These are phyloP conservation scores for Echeneis naucrates DNA, from an alignment of 2,797 vertebrate genomes.

Conservation along the genomic window DNA sequence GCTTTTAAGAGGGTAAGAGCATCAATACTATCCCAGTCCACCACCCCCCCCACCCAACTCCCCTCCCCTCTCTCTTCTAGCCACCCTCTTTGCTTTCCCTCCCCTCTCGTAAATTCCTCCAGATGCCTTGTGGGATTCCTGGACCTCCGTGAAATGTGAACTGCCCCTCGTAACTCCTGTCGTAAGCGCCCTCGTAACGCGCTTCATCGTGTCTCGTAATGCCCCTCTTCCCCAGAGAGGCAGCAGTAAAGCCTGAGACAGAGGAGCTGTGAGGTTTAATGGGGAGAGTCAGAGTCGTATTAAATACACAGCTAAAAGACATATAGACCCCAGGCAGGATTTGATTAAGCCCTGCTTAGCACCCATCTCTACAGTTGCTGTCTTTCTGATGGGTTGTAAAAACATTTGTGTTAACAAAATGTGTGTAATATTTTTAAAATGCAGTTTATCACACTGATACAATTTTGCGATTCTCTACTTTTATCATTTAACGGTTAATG, in stretches of 20 bases:
- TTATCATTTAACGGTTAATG: slow-evolving; percentile 8
- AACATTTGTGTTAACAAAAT: slow-evolving; percentile 38
- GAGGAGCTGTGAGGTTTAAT: slow-evolving; percentile 77
- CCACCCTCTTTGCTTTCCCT: slow-evolving; percentile 54
- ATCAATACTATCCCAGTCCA: slow-evolving; percentile 67
- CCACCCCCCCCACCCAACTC: slow-evolving; percentile 3
- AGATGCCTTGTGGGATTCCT: slow-evolving; percentile 84
- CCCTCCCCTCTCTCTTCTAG: slow-evolving; percentile 63
- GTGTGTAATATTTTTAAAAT: slow-evolving; percentile 27
- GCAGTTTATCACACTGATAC: neutral
- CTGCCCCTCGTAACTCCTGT: slow-evolving; percentile 80
- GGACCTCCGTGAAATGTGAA: slow-evolving; percentile 85
- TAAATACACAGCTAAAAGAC: slow-evolving; percentile 75
- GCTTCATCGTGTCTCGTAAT: slow-evolving; percentile 78
- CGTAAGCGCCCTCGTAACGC: slow-evolving; percentile 81
- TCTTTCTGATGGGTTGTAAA: slow-evolving; percentile 40
- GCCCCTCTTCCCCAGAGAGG: slow-evolving; percentile 74
- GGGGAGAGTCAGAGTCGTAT: slow-evolving; percentile 71
- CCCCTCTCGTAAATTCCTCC: slow-evolving; percentile 82
- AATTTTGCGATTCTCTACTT: slow-evolving; percentile 3
- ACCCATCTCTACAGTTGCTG: slow-evolving; percentile 44
- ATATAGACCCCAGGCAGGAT: slow-evolving; percentile 72
- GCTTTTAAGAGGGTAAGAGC: slow-evolving; percentile 66
- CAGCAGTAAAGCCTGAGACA: slow-evolving; percentile 77
- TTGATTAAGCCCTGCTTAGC: slow-evolving; percentile 77